A percentile compares a stretch with the other conserved stretches of the same genome.
Evolutionary conservation across 2,797 vertebrate genomes (phyloP).

Genomic region (Eurystomus glaucurus): DNA sequence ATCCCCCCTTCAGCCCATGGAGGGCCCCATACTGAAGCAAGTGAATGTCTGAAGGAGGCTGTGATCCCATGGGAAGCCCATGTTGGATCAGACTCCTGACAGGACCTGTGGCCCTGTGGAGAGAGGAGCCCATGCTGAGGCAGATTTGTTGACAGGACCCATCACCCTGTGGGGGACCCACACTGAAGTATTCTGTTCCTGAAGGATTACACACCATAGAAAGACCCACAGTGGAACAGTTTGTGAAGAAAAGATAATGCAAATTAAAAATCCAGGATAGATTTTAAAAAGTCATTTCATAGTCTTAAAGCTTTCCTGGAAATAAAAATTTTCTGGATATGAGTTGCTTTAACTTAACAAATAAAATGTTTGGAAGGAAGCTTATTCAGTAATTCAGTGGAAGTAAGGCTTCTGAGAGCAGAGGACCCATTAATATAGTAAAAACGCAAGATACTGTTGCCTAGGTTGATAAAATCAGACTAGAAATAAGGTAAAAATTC

Average conservation of each 20-base stretch:
- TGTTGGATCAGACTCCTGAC: rapidly evolving
- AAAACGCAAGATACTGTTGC: background rate
- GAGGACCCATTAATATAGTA: background rate
- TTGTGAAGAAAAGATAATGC: background rate
- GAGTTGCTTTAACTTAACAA: background rate
- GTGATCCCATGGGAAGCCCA: background rate
- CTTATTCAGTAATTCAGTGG: background rate
- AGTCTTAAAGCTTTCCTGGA: background rate
- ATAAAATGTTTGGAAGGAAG: background rate
- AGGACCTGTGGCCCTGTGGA: background rate
- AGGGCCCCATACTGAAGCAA: background rate
- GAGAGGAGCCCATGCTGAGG: background rate
- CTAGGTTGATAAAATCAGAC: background rate
- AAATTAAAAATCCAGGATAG: background rate
- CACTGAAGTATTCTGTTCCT: background rate
- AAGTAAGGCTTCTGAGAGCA: background rate
- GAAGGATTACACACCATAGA: background rate
- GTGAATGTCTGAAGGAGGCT: background rate
- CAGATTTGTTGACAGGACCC: background rate
- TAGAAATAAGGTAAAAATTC: background rate
- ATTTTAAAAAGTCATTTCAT: background rate
- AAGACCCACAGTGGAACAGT: background rate
- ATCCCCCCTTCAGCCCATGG: background rate
- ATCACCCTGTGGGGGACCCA: background rate
- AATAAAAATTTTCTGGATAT: background rate